Percentiles rank a stretch among this genome's conserved stretches.
Evolutionary conservation across 2,797 vertebrate species (phyloP).

Genomic region (Sebastes minor): DNA sequence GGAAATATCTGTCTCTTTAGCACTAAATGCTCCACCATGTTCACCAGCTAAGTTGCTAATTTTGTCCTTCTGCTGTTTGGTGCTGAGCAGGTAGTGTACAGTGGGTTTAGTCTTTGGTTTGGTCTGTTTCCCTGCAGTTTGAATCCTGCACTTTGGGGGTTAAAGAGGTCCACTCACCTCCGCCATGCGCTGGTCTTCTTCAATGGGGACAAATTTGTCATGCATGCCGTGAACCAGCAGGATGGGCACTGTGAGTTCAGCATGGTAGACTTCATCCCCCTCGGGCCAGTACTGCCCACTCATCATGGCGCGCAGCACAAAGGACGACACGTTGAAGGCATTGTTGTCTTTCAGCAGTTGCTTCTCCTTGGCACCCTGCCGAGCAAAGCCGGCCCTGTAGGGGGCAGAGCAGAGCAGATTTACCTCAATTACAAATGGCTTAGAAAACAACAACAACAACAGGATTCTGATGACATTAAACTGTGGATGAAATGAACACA

Average conservation of each 20-base stretch:
- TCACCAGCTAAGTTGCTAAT: too few relatives aligned
- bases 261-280: conserved; percentile 96
- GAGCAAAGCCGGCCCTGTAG: conserved; percentile 93
- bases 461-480: background rate
- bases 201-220: conserved; percentile 94
- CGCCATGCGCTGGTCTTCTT: conserved; percentile 97
- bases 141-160: background rate
- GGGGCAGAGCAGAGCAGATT: conserved; percentile 12
- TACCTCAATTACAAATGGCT: background rate
- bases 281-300: conserved; percentile 99
- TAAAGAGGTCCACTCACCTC: conserved; percentile 82
- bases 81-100: too few relatives aligned
- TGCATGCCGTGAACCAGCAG: conserved; percentile 96
- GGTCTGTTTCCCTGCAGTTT: background rate
- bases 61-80: too few relatives aligned
- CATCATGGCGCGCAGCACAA: conserved; percentile 96
- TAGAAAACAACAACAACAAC: background rate
- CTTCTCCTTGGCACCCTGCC: conserved; percentile 93
- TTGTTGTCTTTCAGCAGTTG: conserved; percentile 95
- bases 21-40: too few relatives aligned
- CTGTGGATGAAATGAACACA: background rate
- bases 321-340: conserved; percentile 95
- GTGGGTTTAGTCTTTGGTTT: background rate
- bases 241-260: conserved; percentile 92
- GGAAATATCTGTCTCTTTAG: too few relatives aligned